Base-by-base conservation (phyloP, 1,140 invertebrate genomes). In the Drosophila ercepeae region DNA sequence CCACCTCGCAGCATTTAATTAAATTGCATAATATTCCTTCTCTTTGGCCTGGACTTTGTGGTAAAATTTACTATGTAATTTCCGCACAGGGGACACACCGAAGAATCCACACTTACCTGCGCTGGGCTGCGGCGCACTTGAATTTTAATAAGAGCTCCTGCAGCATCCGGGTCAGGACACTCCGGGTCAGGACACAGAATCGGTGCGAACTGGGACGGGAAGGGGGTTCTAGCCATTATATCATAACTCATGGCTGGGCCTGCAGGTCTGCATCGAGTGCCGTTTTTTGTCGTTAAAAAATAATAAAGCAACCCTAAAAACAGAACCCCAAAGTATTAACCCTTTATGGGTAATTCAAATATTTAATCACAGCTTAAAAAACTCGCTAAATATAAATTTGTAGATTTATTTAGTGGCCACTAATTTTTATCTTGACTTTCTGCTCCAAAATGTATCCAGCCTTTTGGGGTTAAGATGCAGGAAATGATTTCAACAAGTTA, bases 401-500 rank as follows among this genome's bases (percentile, higher is more conserved):
- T 4, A 21, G 21, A 2, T 21, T 21, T 4, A 2, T 21, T 21
- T 21, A 21, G 21, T 21, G 21, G 21, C 2, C 2, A 21, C 2
- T 2, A 21, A 4, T n/a, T 8, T 27, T 8, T 27, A 8, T 9
- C 7, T 27, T 27, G 29, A 32, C 29, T 32, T 5, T 27, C 13
- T 8, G 13, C 4, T 4, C 14, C 2, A n/a, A 25, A 41, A n/a
- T 14, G 21, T 14, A 18, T 19, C 8, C 18, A 0, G n/a, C 34
- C 6, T 16, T 27, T 14, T 61, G 41, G 60, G 60, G 63, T 63
- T 72, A 72, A 72, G 18, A 21, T 34, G 34, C 18, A 46, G 50
- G 53, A 74, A 74, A 74, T 54, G 68, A 64, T 76, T 71, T 74
- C 76, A 84, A 84, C 81, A 84, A 84, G 81, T 84, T 84, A 84